These are phyloP conservation scores for Vidua chalybeata DNA, from an alignment of 2,113 vertebrate species.

Conservation along the genomic window DNA sequence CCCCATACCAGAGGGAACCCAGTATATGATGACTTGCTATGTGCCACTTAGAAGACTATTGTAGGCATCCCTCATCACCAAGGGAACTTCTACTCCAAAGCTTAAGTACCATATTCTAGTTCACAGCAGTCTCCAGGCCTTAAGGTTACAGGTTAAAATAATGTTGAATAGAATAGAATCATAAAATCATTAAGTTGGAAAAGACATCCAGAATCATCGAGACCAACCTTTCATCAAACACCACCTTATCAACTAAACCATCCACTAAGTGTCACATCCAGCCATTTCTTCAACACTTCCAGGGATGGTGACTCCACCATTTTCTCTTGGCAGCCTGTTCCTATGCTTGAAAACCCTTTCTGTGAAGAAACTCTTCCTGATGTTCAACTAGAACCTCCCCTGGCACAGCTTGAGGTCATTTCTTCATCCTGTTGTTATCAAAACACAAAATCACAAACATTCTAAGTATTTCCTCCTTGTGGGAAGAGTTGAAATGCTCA, in stretches of 20 bases:
- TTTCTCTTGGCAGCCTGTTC: neutral
- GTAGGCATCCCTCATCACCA: neutral
- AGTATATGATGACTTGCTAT: neutral
- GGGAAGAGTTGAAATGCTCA: neutral
- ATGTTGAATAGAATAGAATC: neutral
- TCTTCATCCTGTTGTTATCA: neutral
- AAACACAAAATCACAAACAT: neutral
- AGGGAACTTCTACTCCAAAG: neutral
- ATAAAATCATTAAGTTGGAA: neutral
- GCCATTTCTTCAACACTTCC: neutral
- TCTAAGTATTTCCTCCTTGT: neutral
- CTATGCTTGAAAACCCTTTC: neutral
- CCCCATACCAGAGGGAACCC: neutral
- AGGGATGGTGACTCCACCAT: neutral
- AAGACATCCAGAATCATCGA: neutral
- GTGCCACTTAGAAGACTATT: neutral
- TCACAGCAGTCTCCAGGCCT: neutral
- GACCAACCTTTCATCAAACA: neutral
- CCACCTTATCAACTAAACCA: neutral
- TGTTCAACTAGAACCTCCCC: rapidly evolving
- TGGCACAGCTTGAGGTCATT: neutral
- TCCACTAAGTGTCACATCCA: neutral
- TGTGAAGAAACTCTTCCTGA: neutral
- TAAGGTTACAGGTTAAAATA: neutral
- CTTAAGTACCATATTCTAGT: neutral